Evolutionary conservation across 2,113 vertebrate genomes (phyloP), one percentile per base, ranked within the genome.

Genomic region (Capreolus pygargus): DNA sequence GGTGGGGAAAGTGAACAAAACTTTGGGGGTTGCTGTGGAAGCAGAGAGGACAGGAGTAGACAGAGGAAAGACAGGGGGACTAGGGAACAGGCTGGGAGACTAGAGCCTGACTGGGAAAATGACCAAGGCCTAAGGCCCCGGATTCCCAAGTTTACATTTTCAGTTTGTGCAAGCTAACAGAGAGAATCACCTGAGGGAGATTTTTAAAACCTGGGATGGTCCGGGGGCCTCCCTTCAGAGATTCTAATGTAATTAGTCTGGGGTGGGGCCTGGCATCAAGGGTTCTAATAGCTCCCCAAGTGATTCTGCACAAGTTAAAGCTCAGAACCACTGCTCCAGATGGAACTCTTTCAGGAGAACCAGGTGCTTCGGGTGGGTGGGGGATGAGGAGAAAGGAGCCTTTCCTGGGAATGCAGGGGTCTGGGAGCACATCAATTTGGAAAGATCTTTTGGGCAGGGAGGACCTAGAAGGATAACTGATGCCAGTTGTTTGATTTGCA

Each of bases 31-130:
- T 84, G n/a, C 43, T 15, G 23, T 19, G 43, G 33, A n/a, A 91
- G 15, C 23, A 52, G 52, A 93, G 52, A 54, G 27, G 19, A 97
- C 30, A 89, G 54, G 33, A 93, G 50, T 27, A 74, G 33, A 82
- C 2, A 7, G 79, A 96, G 5, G 30, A 60, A 33, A 91, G 58
- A 86, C 30, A 86, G 43, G 19, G 27, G 19, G 97, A 60, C 57
- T 13, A 36, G 27, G 58, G 67, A 83, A 58, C 10, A 58, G 33
- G 52, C 84, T 47, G 17, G 55, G 25, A 64, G n/a, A 30, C 30
- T 94, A 27, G 21, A 90, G 81, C 14, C 60, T 85, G 54, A 84
- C 70, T 94, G 79, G 81, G 76, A 92, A 97, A 96, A 93, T 61
- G 78, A 89, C 47, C 50, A 70, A 86, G 25, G 45, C 27, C 4